Percentiles rank a stretch among this genome's conserved stretches.
phyloP scores from a whole-genome alignment of 35 echinoderm and acorn worm species.

The Hemicentrotus pulcherrimus region DNA sequence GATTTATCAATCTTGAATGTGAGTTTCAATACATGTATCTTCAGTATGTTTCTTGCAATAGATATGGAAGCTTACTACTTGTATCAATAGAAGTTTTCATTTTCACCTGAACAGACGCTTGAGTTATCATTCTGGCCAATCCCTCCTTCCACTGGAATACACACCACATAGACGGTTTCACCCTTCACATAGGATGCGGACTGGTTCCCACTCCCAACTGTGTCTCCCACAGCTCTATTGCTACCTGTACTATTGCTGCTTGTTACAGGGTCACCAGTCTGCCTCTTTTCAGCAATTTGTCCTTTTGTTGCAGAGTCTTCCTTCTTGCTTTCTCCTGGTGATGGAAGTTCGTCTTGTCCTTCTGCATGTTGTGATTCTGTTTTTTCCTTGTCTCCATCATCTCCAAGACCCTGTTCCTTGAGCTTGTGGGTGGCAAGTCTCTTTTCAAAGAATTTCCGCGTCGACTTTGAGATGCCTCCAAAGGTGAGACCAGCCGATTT shows the following conservation, averaged over 20 bases:
- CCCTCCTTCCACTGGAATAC: slow-evolving; percentile 49
- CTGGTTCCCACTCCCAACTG: not conserved
- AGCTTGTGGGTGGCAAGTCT: slow-evolving; percentile 66
- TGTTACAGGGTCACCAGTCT: not conserved
- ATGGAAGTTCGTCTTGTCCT: not conserved
- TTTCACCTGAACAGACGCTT: not conserved
- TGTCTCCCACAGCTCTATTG: not conserved
- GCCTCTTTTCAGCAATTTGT: not conserved
- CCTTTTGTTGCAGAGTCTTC: not conserved
- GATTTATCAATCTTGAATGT: too few species aligned
- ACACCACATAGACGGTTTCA: slow-evolving; percentile 63
- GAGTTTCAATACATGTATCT: too few species aligned
- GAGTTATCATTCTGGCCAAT: not conserved
- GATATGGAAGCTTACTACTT: too few species aligned
- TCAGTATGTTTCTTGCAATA: too few species aligned
- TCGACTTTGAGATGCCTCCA: slow-evolving; percentile 76
- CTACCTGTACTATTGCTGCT: not conserved
- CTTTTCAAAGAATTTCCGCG: slow-evolving; percentile 71
- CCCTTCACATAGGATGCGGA: not conserved
- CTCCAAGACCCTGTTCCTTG: slow-evolving; percentile 45
- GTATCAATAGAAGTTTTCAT: too few species aligned
- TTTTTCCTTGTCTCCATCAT: slow-evolving; percentile 8
- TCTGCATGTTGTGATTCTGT: not conserved
- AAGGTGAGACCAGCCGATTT: slow-evolving; percentile 59
- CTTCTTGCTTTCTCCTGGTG: not conserved